Base-by-base conservation (phyloP, 2,888 invertebrate species). In the Agonopterix heracliana region DNA sequence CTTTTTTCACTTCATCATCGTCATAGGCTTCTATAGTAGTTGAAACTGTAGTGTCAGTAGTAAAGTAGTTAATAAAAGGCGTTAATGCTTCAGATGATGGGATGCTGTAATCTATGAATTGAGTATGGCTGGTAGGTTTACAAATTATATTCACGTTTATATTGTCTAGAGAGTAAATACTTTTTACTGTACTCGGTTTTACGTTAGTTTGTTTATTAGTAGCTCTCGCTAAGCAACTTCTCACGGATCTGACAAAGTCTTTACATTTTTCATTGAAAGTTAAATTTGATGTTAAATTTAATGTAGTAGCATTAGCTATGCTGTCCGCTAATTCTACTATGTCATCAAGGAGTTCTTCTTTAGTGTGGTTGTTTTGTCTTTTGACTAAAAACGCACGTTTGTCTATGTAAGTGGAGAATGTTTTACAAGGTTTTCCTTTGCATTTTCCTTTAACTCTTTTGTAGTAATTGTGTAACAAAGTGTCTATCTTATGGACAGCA, bases 371-470 rank as follows among this genome's bases (percentile, higher is more conserved):
- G 46, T 54, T 61, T 2, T 49, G 48, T 12, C 53, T 49, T 41
- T 53, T 60, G 9, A 14, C 7, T 10, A 48, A 34, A 42, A 59
- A 48, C 10, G 63, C 51, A 26, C 77, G 63, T 62, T 80, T 82
- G 50, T 81, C 79, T 7, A 81, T 64, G 40, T 59, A 69, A 9
- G 66, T 68, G 1, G 67, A 57, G 8, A 81, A 72, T 0, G 69
- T 62, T 38, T 77, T 72, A 51, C 84, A 86, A 9, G 72, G 64
- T 2, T 66, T 62, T 10, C 81, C 82, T 46, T 71, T 57, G 51
- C 85, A 85, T 57, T 82, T 81, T 0, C 82, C 81, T 55, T 64
- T 78, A 0, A 75, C 71, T 54, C 80, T 68, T 65, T 78, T 85
- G 35, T 69, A 81, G 56, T 84, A 87, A 57, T 78, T 72, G 8